Evolutionary conservation across 2,797 vertebrate genomes (phyloP).

Genomic region (Parotocinclus haroldoi): DNA sequence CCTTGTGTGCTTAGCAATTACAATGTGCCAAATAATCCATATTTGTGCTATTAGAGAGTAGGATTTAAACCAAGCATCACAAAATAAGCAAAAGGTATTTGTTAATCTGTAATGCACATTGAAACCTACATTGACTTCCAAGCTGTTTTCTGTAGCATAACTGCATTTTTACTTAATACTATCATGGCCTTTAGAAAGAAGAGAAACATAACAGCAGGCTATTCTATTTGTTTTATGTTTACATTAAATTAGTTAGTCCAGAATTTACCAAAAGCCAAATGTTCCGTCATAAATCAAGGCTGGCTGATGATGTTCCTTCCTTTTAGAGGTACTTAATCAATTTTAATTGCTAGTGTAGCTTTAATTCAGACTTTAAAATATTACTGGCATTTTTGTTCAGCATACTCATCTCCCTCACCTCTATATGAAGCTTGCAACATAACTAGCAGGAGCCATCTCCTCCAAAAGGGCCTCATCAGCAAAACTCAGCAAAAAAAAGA

Average conservation of each 20-base stretch:
- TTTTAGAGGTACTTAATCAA: slow-evolving; percentile 10
- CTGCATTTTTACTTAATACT: no score
- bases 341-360: background rate
- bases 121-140: no score
- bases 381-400: background rate
- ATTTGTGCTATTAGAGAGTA: slow-evolving; percentile 54
- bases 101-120: no score
- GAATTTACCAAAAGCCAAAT: background rate
- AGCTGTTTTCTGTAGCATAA: no score
- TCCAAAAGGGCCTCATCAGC: slow-evolving; percentile 67
- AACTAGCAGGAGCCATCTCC: slow-evolving; percentile 69
- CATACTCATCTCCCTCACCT: slow-evolving; percentile 1
- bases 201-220: no score
- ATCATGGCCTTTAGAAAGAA: no score
- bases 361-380: slow-evolving; percentile 4
- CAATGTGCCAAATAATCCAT: slow-evolving; percentile 60
- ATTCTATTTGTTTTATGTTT: no score
- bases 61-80: slow-evolving; percentile 29
- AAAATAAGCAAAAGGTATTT: slow-evolving; percentile 16
- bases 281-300: background rate
- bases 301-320: slow-evolving; percentile 1
- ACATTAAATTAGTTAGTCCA: no score
- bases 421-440: slow-evolving; percentile 51
- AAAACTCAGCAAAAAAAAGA: slow-evolving; percentile 63
- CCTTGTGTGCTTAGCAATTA: slow-evolving; percentile 65